Evolutionary conservation across 2,113 vertebrate genomes (phyloP).

Genomic region (Catharus minimus): DNA sequence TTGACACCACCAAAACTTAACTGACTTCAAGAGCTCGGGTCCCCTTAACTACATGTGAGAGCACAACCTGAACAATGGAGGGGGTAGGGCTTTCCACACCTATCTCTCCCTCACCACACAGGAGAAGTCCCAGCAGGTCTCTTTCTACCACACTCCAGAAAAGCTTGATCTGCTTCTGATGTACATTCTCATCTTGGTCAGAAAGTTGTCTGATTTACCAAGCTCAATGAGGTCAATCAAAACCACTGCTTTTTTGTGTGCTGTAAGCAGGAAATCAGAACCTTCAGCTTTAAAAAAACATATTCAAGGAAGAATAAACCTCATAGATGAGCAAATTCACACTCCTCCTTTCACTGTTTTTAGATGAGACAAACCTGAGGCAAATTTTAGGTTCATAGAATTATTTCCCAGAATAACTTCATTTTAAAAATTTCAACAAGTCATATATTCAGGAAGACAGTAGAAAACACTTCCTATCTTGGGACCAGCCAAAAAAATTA

Average conservation of each 20-base stretch:
- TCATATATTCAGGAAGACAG: neutral
- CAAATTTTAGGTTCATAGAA: neutral
- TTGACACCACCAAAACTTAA: neutral
- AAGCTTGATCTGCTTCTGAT: neutral
- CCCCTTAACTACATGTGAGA: neutral
- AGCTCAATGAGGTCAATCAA: neutral
- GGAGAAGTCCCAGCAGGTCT: neutral
- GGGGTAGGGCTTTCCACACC: neutral
- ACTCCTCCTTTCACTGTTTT: neutral
- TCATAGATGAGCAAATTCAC: neutral
- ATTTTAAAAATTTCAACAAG: neutral
- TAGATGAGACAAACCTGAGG: neutral
- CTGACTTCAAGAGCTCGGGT: neutral
- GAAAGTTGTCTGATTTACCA: neutral
- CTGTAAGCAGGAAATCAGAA: neutral
- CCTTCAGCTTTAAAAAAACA: neutral
- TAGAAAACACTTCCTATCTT: neutral
- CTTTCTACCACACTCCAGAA: neutral
- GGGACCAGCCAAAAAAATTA: neutral
- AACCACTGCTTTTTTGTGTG: neutral
- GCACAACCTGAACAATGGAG: neutral
- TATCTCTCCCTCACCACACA: neutral
- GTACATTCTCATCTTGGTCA: neutral
- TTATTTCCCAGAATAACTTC: neutral
- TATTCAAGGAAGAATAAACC: neutral